Percentiles rank a stretch among this genome's conserved stretches.
phyloP scores from a whole-genome alignment of 2,113 vertebrate species.

The Gymnobelideus leadbeateri region DNA sequence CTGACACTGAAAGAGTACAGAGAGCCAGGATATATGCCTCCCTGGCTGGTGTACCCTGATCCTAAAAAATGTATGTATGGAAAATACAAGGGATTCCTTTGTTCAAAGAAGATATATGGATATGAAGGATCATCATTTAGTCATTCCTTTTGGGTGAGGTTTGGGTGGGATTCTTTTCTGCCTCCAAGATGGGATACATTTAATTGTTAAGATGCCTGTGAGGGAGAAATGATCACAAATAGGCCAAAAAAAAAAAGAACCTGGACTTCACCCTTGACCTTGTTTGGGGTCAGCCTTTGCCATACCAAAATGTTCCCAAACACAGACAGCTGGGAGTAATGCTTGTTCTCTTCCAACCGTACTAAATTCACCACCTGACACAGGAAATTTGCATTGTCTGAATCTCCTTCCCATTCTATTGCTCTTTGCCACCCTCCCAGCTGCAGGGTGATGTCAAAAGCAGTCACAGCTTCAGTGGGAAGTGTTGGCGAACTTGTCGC shows the following conservation, averaged over 20 bases:
- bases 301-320: constrained; percentile 16
- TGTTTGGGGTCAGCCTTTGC: constrained; percentile 15
- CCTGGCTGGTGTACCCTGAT: neutral
- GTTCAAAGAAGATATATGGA: neutral
- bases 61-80: neutral
- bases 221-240: constrained; percentile 10
- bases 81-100: neutral
- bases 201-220: constrained; percentile 29
- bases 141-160: neutral
- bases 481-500: constrained; percentile 46
- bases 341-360: neutral
- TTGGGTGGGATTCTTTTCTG: neutral
- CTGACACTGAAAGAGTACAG: neutral
- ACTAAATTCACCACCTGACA: constrained; percentile 13
- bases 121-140: neutral
- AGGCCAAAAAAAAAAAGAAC: constrained; percentile 43
- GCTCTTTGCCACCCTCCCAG: constrained; percentile 50
- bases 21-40: neutral
- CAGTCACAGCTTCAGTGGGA: constrained; percentile 30
- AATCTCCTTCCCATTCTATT: constrained; percentile 18
- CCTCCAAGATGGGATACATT: neutral
- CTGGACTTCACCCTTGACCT: constrained; percentile 37
- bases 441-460: constrained; percentile 32
- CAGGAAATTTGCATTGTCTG: constrained; percentile 38
- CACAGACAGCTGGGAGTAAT: neutral